These are phyloP conservation scores for Chrysolina haemoptera DNA, from an alignment of 2,888 invertebrate genomes.

Conservation along the genomic window DNA sequence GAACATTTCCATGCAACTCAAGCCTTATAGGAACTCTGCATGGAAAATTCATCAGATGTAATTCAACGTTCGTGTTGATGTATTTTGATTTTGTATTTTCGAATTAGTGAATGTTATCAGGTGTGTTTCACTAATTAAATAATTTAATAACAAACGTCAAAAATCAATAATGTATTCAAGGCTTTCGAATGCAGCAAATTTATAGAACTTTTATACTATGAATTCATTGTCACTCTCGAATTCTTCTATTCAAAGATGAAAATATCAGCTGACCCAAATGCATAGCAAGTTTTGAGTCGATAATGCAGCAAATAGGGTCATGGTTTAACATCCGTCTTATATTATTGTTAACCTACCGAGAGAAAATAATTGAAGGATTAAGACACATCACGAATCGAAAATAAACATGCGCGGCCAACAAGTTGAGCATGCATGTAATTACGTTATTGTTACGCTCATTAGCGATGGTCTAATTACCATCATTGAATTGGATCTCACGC, in stretches of 20 bases:
- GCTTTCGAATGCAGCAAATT: not conserved
- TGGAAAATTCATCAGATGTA: too few relatives aligned
- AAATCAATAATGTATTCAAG: not conserved
- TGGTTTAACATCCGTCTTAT: constrained; percentile 36
- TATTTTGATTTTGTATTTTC: too few relatives aligned
- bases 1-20: too few relatives aligned
- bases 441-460: constrained; percentile 19
- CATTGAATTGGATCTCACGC: constrained; percentile 1
- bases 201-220: not conserved
- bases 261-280: constrained; percentile 28
- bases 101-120: too few relatives aligned
- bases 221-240: constrained; percentile 19
- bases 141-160: too few relatives aligned
- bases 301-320: constrained; percentile 36
- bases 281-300: constrained; percentile 33
- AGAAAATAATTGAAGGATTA: constrained; percentile 21
- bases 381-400: constrained; percentile 16
- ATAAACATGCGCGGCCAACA: constrained; percentile 13
- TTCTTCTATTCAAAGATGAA: constrained; percentile 14
- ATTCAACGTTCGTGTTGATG: too few relatives aligned
- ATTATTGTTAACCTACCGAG: constrained; percentile 25
- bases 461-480: constrained; percentile 28
- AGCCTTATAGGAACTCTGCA: too few relatives aligned
- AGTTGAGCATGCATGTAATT: constrained; percentile 5
- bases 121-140: too few relatives aligned